Conservation (phyloP, 2,113 vertebrate genomes). For the Ploceus nigricollis region DNA sequence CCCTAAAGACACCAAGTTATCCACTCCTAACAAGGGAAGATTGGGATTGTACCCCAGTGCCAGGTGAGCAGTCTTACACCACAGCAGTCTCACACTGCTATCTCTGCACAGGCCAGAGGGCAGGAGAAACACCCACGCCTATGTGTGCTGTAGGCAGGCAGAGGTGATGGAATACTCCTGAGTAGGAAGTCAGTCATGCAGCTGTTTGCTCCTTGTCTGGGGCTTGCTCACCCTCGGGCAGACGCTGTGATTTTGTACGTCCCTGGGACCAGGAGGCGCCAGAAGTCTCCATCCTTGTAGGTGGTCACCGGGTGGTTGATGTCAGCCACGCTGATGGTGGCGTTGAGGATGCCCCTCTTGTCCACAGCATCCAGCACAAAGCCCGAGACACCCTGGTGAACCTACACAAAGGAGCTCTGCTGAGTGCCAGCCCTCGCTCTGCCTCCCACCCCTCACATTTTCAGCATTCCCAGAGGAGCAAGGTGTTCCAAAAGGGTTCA, state of each 20-base stretch:
- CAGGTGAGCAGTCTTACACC: neutral
- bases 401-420: slow-evolving; percentile 68
- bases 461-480: neutral
- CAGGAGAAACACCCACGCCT: neutral
- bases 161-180: neutral
- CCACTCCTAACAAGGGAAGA: neutral
- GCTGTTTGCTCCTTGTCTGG: neutral
- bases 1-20: neutral
- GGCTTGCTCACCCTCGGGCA: slow-evolving; percentile 83
- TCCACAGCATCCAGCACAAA: slow-evolving; percentile 87
- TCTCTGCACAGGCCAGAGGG: neutral
- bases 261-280: slow-evolving; percentile 89
- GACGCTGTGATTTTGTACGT: slow-evolving; percentile 86
- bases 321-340: slow-evolving; percentile 84
- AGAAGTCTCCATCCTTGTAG: slow-evolving; percentile 89
- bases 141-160: neutral
- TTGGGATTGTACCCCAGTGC: accelerated
- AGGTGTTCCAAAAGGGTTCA: neutral
- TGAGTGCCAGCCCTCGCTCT: neutral
- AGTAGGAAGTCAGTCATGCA: neutral
- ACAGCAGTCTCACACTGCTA: neutral
- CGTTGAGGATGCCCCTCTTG: slow-evolving; percentile 86
- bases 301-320: slow-evolving; percentile 86
- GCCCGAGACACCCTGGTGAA: slow-evolving; percentile 87
- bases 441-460: neutral